Percentiles rank a stretch among this genome's conserved stretches.
Evolutionary conservation across 2,113 vertebrate species (phyloP).

Genomic region (Planiliza haematocheilus): DNA sequence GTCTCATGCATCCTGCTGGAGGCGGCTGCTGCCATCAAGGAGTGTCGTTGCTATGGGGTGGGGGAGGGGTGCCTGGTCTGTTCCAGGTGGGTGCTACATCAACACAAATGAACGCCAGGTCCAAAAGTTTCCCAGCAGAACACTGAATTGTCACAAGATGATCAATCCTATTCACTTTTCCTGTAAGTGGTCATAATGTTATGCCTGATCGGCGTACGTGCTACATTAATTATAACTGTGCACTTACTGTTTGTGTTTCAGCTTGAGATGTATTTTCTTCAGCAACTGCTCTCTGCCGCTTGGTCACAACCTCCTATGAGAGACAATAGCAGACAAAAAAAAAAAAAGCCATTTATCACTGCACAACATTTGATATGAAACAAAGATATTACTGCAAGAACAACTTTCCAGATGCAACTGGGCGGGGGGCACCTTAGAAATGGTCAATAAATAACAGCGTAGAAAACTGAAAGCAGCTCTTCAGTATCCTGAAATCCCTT

Average conservation of each 20-base stretch:
- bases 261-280: not conserved
- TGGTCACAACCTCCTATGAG: slow-evolving; percentile 51
- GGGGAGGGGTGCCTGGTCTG: too few relatives aligned
- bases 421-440: slow-evolving; percentile 48
- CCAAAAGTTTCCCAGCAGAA: too few relatives aligned
- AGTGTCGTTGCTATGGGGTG: too few relatives aligned
- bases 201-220: too few relatives aligned
- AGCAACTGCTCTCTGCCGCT: slow-evolving; percentile 22
- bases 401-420: not conserved
- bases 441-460: slow-evolving; percentile 33
- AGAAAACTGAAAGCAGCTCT: slow-evolving; percentile 31
- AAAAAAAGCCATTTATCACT: not conserved
- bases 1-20: too few relatives aligned
- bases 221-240: not conserved
- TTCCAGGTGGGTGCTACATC: too few relatives aligned
- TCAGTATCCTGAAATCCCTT: not conserved
- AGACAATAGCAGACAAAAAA: slow-evolving; percentile 36
- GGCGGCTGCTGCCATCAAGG: too few relatives aligned
- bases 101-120: too few relatives aligned
- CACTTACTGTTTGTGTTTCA: slow-evolving; percentile 57
- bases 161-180: too few relatives aligned
- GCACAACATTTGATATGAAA: not conserved
- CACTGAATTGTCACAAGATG: too few relatives aligned
- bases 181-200: too few relatives aligned
- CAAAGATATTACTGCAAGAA: too few relatives aligned